These are phyloP conservation scores for Chaetura pelagica DNA, from an alignment of 2,113 vertebrate genomes.

Conservation along the genomic window DNA sequence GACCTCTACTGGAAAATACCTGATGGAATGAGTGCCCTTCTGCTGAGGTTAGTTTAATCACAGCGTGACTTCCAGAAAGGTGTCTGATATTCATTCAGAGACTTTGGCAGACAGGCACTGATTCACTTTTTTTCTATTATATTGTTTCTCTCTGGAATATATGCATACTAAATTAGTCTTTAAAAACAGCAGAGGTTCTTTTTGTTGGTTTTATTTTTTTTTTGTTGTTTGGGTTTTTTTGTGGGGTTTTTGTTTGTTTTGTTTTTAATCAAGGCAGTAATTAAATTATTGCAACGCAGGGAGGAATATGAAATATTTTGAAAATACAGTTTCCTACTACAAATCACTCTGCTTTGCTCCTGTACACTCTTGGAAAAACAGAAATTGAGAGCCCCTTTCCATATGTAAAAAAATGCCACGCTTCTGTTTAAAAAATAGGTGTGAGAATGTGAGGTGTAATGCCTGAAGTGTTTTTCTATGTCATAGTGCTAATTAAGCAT, in stretches of 20 bases:
- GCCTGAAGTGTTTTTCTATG: background rate
- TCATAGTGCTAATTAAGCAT: background rate
- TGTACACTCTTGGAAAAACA: background rate
- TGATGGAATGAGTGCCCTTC: background rate
- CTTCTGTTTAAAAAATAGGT: background rate
- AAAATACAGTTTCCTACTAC: background rate
- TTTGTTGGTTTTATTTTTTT: background rate
- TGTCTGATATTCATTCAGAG: background rate
- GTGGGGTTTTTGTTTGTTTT: background rate
- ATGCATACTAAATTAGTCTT: background rate
- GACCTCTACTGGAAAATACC: conserved; percentile 54
- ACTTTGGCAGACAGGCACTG: background rate
- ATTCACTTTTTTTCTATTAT: background rate
- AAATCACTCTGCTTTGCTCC: background rate
- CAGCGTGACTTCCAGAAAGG: background rate
- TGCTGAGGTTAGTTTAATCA: background rate
- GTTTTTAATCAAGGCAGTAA: background rate
- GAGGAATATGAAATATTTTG: background rate
- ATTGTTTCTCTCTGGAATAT: background rate
- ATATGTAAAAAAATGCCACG: background rate
- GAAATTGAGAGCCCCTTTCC: background rate
- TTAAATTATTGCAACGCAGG: background rate
- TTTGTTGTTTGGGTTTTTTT: background rate
- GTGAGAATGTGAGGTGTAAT: background rate
- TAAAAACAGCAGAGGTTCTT: background rate